Base-by-base conservation (phyloP, 2,113 vertebrate species). In the Atherinomorus stipes region DNA sequence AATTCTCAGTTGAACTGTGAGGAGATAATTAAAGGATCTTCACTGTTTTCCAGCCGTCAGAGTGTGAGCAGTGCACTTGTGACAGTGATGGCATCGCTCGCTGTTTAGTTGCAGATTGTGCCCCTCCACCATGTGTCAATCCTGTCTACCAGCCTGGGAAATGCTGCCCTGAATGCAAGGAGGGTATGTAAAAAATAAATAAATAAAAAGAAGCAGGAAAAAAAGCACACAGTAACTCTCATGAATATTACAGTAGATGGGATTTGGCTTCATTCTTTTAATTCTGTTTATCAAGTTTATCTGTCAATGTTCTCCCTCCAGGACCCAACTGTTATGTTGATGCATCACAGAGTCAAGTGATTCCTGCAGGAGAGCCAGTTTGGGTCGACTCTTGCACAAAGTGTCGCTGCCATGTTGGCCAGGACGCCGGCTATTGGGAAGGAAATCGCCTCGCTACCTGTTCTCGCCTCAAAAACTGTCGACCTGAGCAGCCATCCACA, bases 341-440 rank as follows among this genome's bases (percentile, higher is more conserved):
- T 65, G 79, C 86, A 4, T 86, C 93, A 40, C 91, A 89, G 71
- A 82, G 50, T 23, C 87, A 83, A 25, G 91, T 95, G 73, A 95
- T 96, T 67, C 94, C 94, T 10, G 93, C 90, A 13, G 94, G 94
- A 8, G 92, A 93, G 42, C 85, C 92, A 1, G 57, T 94, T 54
- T 96, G 94, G 95, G 89, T 95, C 4, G 89, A 95, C 80, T 92
- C 92, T 40, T 96, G 95, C 85, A 95, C 94, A 78, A 94, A 91
- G 82, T 95, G 95, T 42, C 93, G 92, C 0, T 96, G 95, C 74
- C 95, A 95, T 0, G 94, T 94, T 0, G 93, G 94, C 16, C 93
- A 95, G 76, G 95, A 96, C 6, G 95, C 92, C 0, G 93, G 95
- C 44, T 96, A 95, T 84, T 95, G 95, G 95, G 94, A 95, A 81